Base-by-base conservation (phyloP, 2,797 vertebrate genomes). In the Phataginus tetradactyla region DNA sequence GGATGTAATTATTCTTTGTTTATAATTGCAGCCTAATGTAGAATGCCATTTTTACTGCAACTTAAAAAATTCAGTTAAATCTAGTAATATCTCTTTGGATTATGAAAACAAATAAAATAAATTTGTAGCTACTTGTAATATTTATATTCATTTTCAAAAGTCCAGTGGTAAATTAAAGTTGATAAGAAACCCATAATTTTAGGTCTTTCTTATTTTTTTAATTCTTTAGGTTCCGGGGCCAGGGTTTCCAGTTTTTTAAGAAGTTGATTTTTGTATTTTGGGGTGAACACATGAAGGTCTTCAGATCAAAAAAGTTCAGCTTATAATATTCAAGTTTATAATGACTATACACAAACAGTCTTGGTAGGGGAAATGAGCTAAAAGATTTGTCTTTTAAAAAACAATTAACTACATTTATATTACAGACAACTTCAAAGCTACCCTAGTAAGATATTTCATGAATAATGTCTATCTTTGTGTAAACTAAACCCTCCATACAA, bases 371-470 rank as follows among this genome's bases (percentile, higher is more conserved):
- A 96, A 95, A 53, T 90, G 39, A 95, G 14, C 39, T 15, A 39
- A 34, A 45, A 9, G 61, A 63, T 80, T 85, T 90, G 27, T 85
- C 74, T 90, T 92, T 86, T 42, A 92, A 72, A 90, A 90, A 61
- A 51, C 51, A 95, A 66, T 94, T 64, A 94, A 57, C 37, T 93
- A 66, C 49, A 68, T 87, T 95, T 95, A 80, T 3, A 53, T 80
- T 77, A 86, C 29, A 92, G 84, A 90, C 10, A 63, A 68, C 92
- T 95, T 94, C 51, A 66, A 94, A 94, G 78, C 32, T 83, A 85
- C 86, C 37, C 25, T 92, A 71, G 12, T 20, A 72, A 75, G 21
- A 25, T 53, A 75, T 92, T 93, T 92, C 15, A 39, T 93, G 39
- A 95, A 85, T 49, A 95, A 66, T 66, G 9, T 83, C 39, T 83